Percentiles rank a stretch among this genome's conserved stretches.
Conservation (phyloP, 2,797 vertebrate species). For the Siniperca scherzeri region DNA sequence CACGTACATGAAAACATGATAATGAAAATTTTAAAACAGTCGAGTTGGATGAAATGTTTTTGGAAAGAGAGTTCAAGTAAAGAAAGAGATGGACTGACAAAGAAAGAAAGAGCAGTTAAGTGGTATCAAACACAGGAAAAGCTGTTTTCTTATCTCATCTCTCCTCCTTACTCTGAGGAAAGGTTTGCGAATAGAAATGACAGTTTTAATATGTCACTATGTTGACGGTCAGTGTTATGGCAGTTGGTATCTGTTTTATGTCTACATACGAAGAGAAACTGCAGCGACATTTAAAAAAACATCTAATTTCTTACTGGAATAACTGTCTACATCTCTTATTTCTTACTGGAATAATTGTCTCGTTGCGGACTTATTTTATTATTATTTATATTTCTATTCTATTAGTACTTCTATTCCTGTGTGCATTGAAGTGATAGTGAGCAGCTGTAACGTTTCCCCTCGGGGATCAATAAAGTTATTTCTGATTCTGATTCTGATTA, state of each 20-base stretch:
- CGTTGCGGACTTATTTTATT: too few relatives aligned
- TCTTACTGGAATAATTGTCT: too few relatives aligned
- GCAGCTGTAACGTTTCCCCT: too few relatives aligned
- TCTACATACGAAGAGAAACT: not conserved
- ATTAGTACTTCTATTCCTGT: too few relatives aligned
- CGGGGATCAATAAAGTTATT: too few relatives aligned
- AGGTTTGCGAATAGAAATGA: not conserved
- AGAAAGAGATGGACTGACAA: not conserved
- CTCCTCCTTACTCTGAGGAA: not conserved
- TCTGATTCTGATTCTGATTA: too few relatives aligned
- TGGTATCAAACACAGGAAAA: not conserved
- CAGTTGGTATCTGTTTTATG: not conserved
- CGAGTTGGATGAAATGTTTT: not conserved
- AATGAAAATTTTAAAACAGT: not conserved
- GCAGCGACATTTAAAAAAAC: constrained; percentile 4
- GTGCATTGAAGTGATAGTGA: too few relatives aligned
- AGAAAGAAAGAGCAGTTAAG: not conserved
- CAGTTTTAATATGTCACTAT: not conserved
- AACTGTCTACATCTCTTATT: too few relatives aligned
- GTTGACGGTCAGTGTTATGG: not conserved
- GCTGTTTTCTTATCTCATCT: not conserved
- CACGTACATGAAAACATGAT: not conserved
- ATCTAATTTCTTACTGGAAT: too few relatives aligned
- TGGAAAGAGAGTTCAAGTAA: not conserved
- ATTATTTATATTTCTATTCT: too few relatives aligned